Evolutionary conservation across 2,113 vertebrate species (phyloP), one percentile per base, ranked within the genome.

Genomic region (Aythya baeri): DNA sequence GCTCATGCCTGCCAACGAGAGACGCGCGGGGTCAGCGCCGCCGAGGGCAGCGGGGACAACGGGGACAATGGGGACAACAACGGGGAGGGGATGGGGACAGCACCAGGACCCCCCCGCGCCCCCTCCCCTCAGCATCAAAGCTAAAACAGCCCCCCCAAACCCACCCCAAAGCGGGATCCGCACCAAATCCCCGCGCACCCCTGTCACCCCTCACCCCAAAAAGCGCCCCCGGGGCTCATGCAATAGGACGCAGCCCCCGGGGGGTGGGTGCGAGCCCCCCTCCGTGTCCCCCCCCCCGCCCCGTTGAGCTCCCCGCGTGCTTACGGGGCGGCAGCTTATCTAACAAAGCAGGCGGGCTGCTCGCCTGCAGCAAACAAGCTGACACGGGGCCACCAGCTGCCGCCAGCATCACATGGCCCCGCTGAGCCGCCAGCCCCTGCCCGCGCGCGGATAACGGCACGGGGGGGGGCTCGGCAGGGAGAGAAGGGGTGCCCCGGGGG

Each of bases 1-100:
- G 99, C 99, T 99, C 99, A 99, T 99, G 99, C 99, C 99, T 99
- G 98, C 43, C 0, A 95, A 98, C 2, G 82, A 98, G 93, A 98
- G 97, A 73, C 97, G 94, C 72, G 46, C 38, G 5, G 2, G 61
- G 61, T 63, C 61, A 63, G 34, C 23, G 36, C 9, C 34, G 38
- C 61, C 9, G 34, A 27, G 52, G 12, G 23, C 52, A 2, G 50
- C 23, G 50, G 50, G 50, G 50, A 23, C 50, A 26, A 13, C 50
- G 14, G 23, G 61, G 34, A 16, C 36, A 17, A 44, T 9, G 61
- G 34, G 34, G 22, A 17, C 61, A 4, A 34, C 59, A 34, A 34
- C 34, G 34, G 34, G 34, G 34, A 34, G 34, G 34, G 34, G 34
- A 44, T 8, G 61, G 34, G 34, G 22, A 17, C 61, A 4, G 34